These are phyloP conservation scores for Aquatica leii DNA, from an alignment of 2,888 invertebrate genomes.

Conservation along the genomic window DNA sequence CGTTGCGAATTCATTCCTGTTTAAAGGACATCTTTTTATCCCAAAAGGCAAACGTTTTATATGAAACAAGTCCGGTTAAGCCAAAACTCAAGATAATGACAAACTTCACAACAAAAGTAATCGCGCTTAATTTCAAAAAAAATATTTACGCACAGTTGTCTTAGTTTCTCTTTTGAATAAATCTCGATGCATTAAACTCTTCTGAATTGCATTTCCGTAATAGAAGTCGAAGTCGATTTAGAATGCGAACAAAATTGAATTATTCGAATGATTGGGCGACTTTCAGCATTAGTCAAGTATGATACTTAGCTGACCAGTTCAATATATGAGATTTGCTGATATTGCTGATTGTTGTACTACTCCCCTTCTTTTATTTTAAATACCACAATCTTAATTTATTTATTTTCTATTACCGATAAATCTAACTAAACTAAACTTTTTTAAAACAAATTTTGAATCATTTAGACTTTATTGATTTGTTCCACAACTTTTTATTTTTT, in stretches of 20 bases:
- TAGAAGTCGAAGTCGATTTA: slow-evolving; percentile 25
- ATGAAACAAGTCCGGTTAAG: slow-evolving; percentile 28
- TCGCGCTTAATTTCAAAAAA: neutral
- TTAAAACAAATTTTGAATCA: too few species aligned
- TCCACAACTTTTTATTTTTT: too few species aligned
- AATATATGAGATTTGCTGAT: slow-evolving; percentile 60
- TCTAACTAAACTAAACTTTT: too few species aligned
- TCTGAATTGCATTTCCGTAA: too few species aligned
- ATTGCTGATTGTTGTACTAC: slow-evolving; percentile 53
- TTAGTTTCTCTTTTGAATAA: too few species aligned
- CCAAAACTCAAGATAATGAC: slow-evolving; percentile 26
- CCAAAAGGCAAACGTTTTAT: slow-evolving; percentile 32
- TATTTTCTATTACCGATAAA: too few species aligned
- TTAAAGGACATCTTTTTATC: slow-evolving; percentile 33
- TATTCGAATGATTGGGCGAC: slow-evolving; percentile 35
- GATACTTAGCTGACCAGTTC: slow-evolving; percentile 53
- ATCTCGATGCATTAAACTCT: too few species aligned
- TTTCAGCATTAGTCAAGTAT: slow-evolving; percentile 40
- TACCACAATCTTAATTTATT: too few species aligned
- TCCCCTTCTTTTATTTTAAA: slow-evolving; percentile 15
- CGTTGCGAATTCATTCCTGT: slow-evolving; percentile 34
- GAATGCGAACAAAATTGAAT: slow-evolving; percentile 33
- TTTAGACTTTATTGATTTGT: too few species aligned
- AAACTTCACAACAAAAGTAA: slow-evolving; percentile 25
- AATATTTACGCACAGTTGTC: too few species aligned